Percentiles rank a stretch among this genome's conserved stretches.
Conservation (phyloP, 2,888 invertebrate species). For the Spatulosminthurus flaviceps region DNA sequence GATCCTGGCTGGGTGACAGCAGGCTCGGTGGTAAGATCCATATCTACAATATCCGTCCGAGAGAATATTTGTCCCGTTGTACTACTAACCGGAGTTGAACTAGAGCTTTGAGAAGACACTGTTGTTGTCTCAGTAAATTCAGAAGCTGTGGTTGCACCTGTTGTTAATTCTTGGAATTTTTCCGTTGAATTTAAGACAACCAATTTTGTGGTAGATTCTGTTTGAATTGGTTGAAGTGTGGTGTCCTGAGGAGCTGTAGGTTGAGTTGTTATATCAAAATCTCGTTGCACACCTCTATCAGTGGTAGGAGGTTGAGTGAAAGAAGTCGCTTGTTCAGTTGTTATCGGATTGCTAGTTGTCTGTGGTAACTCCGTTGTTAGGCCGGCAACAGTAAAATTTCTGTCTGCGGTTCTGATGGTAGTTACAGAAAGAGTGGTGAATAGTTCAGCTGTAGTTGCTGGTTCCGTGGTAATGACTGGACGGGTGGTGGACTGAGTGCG, state of each 20-base stretch:
- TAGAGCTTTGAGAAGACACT: neutral
- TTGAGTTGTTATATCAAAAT: no score
- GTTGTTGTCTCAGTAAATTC: neutral
- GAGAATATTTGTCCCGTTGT: neutral
- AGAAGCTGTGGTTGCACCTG: neutral
- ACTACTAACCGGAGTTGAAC: neutral
- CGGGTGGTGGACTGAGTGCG: no score
- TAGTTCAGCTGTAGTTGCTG: constrained; percentile 1
- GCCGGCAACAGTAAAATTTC: no score
- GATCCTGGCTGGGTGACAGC: constrained; percentile 11
- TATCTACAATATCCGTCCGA: neutral
- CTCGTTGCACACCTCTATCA: no score
- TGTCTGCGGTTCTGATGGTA: neutral
- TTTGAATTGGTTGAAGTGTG: no score
- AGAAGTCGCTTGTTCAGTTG: no score
- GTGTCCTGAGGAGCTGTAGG: no score
- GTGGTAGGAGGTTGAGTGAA: no score
- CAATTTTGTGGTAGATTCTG: no score
- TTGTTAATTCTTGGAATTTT: constrained; percentile 9
- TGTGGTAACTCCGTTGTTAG: no score
- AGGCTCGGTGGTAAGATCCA: constrained; percentile 49
- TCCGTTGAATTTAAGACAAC: neutral
- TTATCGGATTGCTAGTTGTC: no score
- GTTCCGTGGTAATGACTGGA: no score
- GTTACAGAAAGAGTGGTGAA: neutral